Conservation (phyloP, 1,140 invertebrate species). For the Heliconius hewitsoni region DNA sequence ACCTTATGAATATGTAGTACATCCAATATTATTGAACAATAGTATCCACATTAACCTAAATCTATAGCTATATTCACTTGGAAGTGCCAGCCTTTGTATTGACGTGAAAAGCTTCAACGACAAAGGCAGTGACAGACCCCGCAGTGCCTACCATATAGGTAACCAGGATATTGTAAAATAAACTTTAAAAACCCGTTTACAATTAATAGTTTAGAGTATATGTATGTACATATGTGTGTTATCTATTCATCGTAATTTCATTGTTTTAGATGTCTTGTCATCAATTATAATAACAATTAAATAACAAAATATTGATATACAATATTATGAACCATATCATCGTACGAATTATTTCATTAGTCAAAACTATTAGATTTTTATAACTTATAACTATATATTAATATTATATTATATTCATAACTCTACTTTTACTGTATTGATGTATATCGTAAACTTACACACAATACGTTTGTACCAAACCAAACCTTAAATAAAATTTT, state of each 20-base stretch:
- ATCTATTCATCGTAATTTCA: too few species aligned
- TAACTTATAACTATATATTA: too few species aligned
- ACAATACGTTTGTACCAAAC: background rate
- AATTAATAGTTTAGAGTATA: too few species aligned
- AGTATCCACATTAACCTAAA: constrained; percentile 18
- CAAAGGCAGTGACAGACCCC: constrained; percentile 42
- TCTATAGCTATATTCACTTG: constrained; percentile 37
- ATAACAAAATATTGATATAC: too few species aligned
- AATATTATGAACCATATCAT: too few species aligned
- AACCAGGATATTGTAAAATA: constrained; percentile 23
- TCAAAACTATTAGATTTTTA: too few species aligned
- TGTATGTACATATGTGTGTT: too few species aligned
- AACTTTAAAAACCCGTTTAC: background rate
- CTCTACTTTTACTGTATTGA: too few species aligned
- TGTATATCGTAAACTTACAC: background rate
- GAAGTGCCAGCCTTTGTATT: constrained; percentile 50
- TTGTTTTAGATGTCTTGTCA: too few species aligned
- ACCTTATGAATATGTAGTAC: background rate
- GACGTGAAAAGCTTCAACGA: constrained; percentile 48
- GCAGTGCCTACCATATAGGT: constrained; percentile 34
- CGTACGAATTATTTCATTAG: too few species aligned
- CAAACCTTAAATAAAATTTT: background rate
- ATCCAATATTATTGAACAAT: constrained; percentile 27
- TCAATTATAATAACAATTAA: too few species aligned
- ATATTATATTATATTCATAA: too few species aligned